These are phyloP conservation scores for Electrona antarctica DNA, from an alignment of 2,113 vertebrate genomes.

Conservation along the genomic window DNA sequence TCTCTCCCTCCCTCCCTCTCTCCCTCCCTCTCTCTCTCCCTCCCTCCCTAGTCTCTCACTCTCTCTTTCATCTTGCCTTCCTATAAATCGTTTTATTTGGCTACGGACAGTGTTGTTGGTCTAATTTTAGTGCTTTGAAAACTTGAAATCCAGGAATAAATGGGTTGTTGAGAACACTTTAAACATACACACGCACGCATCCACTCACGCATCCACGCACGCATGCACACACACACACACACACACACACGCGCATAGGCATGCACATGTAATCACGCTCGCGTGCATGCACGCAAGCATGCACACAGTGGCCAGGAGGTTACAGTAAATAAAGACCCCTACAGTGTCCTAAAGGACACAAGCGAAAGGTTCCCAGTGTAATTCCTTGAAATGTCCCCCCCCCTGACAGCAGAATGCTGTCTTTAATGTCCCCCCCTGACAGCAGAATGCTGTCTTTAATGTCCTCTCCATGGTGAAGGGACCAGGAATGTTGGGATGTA, in stretches of 20 bases:
- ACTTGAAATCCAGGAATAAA: constrained; percentile 24
- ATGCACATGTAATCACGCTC: neutral
- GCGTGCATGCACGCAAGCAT: neutral
- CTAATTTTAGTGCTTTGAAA: constrained; percentile 51
- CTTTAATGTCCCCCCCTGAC: neutral
- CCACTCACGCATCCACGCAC: neutral
- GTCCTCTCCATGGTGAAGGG: neutral
- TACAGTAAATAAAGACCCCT: constrained; percentile 19
- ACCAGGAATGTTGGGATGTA: constrained; percentile 2
- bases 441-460: neutral
- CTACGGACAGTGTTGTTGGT: constrained; percentile 24
- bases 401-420: constrained; percentile 1
- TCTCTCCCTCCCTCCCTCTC: neutral
- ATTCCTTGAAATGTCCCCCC: constrained; percentile 16
- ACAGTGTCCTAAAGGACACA: neutral
- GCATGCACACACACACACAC: neutral
- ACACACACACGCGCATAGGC: neutral
- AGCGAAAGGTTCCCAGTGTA: neutral
- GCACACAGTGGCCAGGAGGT: neutral
- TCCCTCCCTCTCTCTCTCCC: neutral
- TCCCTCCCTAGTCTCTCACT: neutral
- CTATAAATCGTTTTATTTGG: constrained; percentile 47
- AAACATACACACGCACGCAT: neutral
- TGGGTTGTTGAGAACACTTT: constrained; percentile 4
- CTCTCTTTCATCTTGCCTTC: neutral